These are phyloP conservation scores for Epirrita christyi DNA, from an alignment of 2,888 invertebrate genomes.

Conservation along the genomic window DNA sequence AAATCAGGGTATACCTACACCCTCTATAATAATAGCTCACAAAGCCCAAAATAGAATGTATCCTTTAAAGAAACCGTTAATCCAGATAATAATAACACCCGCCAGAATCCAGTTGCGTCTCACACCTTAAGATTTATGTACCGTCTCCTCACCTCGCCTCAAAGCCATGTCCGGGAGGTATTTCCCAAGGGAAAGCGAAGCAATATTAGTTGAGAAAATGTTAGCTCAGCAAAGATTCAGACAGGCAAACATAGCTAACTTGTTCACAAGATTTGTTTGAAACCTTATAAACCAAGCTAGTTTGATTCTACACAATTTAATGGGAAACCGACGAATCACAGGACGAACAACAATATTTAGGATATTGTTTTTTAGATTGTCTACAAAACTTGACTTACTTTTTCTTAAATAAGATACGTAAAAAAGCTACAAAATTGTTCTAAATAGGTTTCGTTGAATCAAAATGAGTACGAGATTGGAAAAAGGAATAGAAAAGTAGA, in stretches of 20 bases:
- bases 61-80: too few relatives aligned
- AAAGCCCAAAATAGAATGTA: too few relatives aligned
- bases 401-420: conserved; percentile 1
- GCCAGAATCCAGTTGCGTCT: conserved; percentile 4
- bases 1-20: too few relatives aligned
- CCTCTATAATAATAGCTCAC: too few relatives aligned
- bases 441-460: background rate
- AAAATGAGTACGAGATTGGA: too few relatives aligned
- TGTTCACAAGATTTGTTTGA: too few relatives aligned
- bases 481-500: too few relatives aligned
- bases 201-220: conserved; percentile 7
- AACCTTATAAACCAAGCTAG: too few relatives aligned
- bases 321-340: too few relatives aligned
- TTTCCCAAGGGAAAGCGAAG: conserved; percentile 14
- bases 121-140: conserved; percentile 11
- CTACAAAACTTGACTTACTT: background rate
- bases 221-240: background rate
- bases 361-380: too few relatives aligned
- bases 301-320: too few relatives aligned
- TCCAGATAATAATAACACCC: background rate
- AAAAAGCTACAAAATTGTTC: background rate
- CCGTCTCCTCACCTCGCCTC: background rate
- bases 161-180: conserved; percentile 1
- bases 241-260: background rate
- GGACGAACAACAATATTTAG: too few relatives aligned